These are phyloP conservation scores for Urocolius indicus DNA, from an alignment of 2,113 vertebrate genomes.

Conservation along the genomic window DNA sequence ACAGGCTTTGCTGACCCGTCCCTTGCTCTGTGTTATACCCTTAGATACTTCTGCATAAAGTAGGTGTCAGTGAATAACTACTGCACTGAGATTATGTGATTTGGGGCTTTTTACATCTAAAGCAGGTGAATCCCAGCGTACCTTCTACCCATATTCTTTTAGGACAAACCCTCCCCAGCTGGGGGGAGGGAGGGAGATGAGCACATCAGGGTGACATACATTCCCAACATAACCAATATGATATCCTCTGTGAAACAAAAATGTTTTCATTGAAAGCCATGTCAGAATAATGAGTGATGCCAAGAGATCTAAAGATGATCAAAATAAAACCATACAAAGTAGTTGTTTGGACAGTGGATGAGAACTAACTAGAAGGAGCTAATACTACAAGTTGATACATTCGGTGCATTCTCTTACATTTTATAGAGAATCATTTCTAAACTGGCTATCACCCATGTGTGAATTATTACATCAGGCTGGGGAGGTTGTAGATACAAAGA, in stretches of 20 bases:
- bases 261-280: constrained; percentile 33
- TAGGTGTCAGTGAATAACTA: neutral
- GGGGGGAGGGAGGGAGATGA: neutral
- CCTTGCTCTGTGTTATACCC: neutral
- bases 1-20: neutral
- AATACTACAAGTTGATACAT: constrained; percentile 51
- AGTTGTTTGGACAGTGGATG: neutral
- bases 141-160: neutral
- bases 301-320: neutral
- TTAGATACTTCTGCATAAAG: neutral
- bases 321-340: constrained; percentile 14
- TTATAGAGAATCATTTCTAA: constrained; percentile 35
- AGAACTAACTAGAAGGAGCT: constrained; percentile 26
- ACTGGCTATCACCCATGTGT: constrained; percentile 28
- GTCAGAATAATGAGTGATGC: neutral
- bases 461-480: constrained; percentile 54
- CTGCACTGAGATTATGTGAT: neutral
- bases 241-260: neutral
- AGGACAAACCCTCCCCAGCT: neutral
- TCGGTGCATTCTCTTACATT: constrained; percentile 36
- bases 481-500: constrained; percentile 4
- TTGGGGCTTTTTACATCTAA: neutral
- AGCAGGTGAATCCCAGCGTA: neutral
- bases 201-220: neutral
- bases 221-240: neutral